Conservation (phyloP, 2,888 invertebrate species). For the Salticus scenicus region DNA sequence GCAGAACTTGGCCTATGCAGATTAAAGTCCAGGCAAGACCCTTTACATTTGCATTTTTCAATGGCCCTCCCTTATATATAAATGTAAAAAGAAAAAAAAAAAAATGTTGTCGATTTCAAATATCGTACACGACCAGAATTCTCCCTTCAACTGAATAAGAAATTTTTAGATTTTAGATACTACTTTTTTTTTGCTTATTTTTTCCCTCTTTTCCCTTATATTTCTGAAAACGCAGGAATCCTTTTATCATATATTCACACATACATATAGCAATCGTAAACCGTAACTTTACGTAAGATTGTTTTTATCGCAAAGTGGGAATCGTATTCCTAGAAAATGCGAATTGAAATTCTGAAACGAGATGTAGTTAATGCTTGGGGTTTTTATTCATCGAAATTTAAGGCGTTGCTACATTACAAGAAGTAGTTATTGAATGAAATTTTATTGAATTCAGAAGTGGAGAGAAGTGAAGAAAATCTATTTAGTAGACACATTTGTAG, state of each 20-base stretch:
- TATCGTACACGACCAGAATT: slow-evolving; percentile 48
- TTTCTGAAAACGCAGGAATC: slow-evolving; percentile 29
- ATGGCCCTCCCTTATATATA: slow-evolving; percentile 23
- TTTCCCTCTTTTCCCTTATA: neutral
- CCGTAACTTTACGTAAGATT: slow-evolving; percentile 35
- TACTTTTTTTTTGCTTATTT: neutral
- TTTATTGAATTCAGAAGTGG: neutral
- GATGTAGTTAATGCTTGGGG: slow-evolving; percentile 20
- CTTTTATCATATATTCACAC: slow-evolving; percentile 40
- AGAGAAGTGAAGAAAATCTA: neutral
- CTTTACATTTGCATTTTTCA: slow-evolving; percentile 50
- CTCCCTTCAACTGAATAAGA: slow-evolving; percentile 22
- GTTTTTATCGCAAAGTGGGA: slow-evolving; percentile 14
- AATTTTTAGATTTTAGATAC: slow-evolving; percentile 21
- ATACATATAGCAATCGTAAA: slow-evolving; percentile 1
- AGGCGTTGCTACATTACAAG: neutral
- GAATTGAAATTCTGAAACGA: slow-evolving; percentile 29
- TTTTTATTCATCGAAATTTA: neutral
- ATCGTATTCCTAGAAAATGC: slow-evolving; percentile 3
- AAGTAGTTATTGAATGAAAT: neutral
- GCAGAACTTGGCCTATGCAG: slow-evolving; percentile 17
- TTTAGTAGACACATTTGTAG: neutral
- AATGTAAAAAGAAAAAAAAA: slow-evolving; percentile 40
- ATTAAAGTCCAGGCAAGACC: slow-evolving; percentile 32
- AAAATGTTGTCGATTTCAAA: slow-evolving; percentile 47